Percentiles rank a stretch among this genome's conserved stretches.
Evolutionary conservation across 1,140 invertebrate genomes (phyloP).

Genomic region (Listronotus bonariensis): DNA sequence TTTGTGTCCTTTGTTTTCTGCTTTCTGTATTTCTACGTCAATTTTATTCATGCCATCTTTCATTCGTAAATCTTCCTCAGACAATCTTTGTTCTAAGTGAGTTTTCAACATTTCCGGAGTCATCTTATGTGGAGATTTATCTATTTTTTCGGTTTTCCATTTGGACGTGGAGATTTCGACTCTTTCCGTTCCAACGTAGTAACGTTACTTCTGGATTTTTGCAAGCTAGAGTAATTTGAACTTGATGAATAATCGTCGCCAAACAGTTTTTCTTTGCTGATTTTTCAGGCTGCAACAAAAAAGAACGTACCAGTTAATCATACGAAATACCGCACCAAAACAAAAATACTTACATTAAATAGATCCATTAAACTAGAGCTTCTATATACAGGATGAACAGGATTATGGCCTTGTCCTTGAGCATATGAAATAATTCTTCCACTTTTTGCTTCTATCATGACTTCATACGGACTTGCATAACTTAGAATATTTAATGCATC

Average conservation of each 20-base stretch:
- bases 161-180: constrained; percentile 45
- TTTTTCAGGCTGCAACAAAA: constrained; percentile 30
- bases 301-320: background rate
- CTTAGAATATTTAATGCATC: constrained; percentile 88
- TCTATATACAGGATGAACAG: constrained; percentile 51
- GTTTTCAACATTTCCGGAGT: constrained; percentile 53
- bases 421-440: constrained; percentile 38
- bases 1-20: constrained; percentile 63
- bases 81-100: constrained; percentile 57
- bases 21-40: constrained; percentile 58
- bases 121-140: constrained; percentile 29
- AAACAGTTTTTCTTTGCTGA: constrained; percentile 57
- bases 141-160: constrained; percentile 30
- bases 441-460: constrained; percentile 69
- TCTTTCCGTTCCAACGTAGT: constrained; percentile 50
- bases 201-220: constrained; percentile 53
- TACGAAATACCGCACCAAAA: background rate
- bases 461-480: constrained; percentile 90
- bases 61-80: constrained; percentile 50
- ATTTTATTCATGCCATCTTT: constrained; percentile 57
- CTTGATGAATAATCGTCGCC: constrained; percentile 55
- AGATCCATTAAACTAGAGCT: constrained; percentile 60
- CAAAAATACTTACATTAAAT: constrained; percentile 54
- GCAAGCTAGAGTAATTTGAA: constrained; percentile 57
- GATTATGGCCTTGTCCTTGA: constrained; percentile 36